Evolutionary conservation across 2,888 invertebrate species (phyloP).

Genomic region (Sinotaia quadrata): DNA sequence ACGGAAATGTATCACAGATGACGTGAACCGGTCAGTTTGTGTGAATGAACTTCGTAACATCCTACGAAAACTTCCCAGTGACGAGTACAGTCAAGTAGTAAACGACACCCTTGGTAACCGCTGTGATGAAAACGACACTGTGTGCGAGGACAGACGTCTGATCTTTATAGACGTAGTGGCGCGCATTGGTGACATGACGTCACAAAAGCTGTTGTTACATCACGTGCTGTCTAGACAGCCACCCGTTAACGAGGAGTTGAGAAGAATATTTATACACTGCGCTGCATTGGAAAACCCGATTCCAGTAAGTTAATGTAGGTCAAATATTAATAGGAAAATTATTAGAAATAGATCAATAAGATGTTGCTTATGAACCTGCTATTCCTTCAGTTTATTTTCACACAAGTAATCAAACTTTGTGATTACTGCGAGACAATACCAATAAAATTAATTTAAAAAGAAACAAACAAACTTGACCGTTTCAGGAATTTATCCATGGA

Average conservation of each 20-base stretch:
- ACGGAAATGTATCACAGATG: conserved; percentile 38
- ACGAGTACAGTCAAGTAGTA: conserved; percentile 40
- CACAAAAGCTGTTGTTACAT: conserved; percentile 43
- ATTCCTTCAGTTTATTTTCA: too few relatives aligned
- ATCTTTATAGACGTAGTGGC: conserved; percentile 49
- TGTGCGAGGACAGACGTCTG: conserved; percentile 41
- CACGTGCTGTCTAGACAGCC: conserved; percentile 34
- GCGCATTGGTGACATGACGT: conserved; percentile 37
- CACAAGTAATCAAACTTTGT: too few relatives aligned
- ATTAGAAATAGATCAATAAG: too few relatives aligned
- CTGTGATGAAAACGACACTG: conserved; percentile 37
- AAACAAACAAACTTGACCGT: not conserved
- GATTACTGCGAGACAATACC: too few relatives aligned
- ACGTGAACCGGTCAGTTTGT: conserved; percentile 45
- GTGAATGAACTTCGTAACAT: conserved; percentile 40
- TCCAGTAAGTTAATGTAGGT: too few relatives aligned
- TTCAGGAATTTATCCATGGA: conserved; percentile 10
- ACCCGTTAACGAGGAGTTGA: conserved; percentile 30
- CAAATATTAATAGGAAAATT: too few relatives aligned
- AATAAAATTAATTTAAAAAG: too few relatives aligned
- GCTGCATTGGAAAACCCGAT: conserved; percentile 31
- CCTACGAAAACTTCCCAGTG: conserved; percentile 33
- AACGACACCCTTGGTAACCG: conserved; percentile 28
- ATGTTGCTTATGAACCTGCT: too few relatives aligned
- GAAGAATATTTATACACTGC: conserved; percentile 37